Conservation (phyloP, 2,113 vertebrate genomes). For the Spilogale gracilis region DNA sequence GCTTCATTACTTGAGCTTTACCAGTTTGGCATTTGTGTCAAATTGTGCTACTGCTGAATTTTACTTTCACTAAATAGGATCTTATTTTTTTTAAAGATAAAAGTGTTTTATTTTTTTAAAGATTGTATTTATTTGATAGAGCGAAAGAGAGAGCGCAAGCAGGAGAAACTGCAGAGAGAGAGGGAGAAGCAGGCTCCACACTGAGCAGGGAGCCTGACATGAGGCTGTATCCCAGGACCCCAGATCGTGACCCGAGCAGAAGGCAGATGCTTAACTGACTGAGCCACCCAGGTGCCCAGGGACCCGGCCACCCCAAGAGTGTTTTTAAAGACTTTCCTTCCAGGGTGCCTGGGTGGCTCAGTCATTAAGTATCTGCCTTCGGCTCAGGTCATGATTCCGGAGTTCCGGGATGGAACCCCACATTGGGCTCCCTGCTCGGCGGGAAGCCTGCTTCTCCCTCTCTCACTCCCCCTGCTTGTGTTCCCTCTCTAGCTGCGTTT, state of each 20-base stretch:
- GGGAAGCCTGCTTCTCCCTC: too few species aligned
- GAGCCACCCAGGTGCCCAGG: neutral
- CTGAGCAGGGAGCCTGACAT: neutral
- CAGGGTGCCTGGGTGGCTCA: too few species aligned
- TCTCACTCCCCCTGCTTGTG: too few species aligned
- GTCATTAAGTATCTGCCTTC: too few species aligned
- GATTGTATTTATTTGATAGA: neutral
- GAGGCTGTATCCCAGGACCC: too few species aligned
- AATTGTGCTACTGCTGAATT: constrained; percentile 34
- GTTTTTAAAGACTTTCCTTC: neutral
- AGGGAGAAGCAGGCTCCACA: neutral
- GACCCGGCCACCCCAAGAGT: neutral
- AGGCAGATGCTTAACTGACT: neutral
- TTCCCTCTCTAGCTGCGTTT: too few species aligned
- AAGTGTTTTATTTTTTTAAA: neutral
- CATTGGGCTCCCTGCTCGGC: too few species aligned
- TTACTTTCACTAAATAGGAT: constrained; percentile 37
- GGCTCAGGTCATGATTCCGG: too few species aligned
- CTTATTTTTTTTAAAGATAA: constrained; percentile 15
- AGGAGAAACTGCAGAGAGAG: too few species aligned
- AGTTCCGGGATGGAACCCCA: too few species aligned
- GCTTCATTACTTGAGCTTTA: constrained; percentile 19
- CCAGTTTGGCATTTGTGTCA: constrained; percentile 24
- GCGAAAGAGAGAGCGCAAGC: neutral
- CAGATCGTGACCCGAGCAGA: neutral